phyloP scores from a whole-genome alignment of 2,888 invertebrate genomes.

The Eilema depressum region DNA sequence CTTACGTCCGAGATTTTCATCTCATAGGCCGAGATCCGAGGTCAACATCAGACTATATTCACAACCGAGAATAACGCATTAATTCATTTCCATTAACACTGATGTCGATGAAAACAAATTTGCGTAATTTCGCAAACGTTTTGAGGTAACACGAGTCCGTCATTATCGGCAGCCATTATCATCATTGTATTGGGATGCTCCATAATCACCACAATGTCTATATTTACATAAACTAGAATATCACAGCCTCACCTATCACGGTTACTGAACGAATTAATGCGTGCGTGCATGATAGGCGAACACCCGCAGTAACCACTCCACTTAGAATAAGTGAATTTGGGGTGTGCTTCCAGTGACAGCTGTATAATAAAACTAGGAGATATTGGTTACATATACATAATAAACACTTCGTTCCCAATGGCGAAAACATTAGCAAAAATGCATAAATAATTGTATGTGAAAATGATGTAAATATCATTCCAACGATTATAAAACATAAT shows the following conservation, averaged over 20 bases:
- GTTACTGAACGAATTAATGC: conserved; percentile 13
- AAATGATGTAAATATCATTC: too few species aligned
- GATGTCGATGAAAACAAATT: neutral
- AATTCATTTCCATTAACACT: too few species aligned
- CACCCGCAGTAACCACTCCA: conserved; percentile 21
- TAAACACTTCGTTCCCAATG: too few species aligned
- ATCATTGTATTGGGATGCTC: neutral
- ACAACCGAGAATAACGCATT: too few species aligned
- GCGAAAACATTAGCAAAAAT: too few species aligned
- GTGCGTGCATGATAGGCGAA: conserved; percentile 19
- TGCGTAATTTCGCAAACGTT: neutral
- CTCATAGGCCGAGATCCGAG: too few species aligned
- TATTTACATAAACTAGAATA: conserved; percentile 12
- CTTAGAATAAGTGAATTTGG: conserved; percentile 24
- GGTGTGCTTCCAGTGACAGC: conserved; percentile 3
- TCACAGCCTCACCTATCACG: conserved; percentile 6
- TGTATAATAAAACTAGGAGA: neutral
- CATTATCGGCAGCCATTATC: neutral
- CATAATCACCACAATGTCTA: neutral
- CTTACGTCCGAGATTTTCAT: too few species aligned
- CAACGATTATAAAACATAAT: too few species aligned
- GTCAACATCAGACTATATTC: too few species aligned
- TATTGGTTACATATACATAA: too few species aligned
- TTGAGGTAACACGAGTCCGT: neutral
- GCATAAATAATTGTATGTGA: too few species aligned